phyloP scores from a whole-genome alignment of 2,113 vertebrate genomes.

The Pheucticus melanocephalus region DNA sequence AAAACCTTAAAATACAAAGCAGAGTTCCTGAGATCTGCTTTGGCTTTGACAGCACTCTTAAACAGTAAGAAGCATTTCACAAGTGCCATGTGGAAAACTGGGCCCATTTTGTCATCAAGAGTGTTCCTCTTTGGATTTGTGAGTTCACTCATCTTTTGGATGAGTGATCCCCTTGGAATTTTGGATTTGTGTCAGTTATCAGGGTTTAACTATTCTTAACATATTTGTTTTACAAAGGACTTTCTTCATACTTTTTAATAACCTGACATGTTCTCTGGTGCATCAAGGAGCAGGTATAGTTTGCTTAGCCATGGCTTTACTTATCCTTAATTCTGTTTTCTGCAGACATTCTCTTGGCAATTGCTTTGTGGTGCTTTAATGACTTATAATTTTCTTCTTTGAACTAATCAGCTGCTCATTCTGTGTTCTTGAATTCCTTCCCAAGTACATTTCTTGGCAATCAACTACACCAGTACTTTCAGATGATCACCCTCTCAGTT shows the following conservation, averaged over 20 bases:
- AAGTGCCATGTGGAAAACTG: fast-evolving
- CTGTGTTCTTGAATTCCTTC: background rate
- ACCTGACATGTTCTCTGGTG: background rate
- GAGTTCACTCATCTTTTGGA: too few species aligned
- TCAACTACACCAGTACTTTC: background rate
- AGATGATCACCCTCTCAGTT: background rate
- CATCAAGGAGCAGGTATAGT: background rate
- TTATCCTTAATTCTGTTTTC: background rate
- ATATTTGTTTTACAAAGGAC: background rate
- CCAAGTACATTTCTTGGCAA: background rate
- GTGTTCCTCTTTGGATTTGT: background rate
- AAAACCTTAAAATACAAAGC: background rate
- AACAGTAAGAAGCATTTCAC: background rate
- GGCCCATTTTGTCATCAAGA: background rate
- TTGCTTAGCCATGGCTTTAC: background rate
- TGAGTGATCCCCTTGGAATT: background rate
- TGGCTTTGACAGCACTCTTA: background rate
- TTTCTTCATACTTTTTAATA: background rate
- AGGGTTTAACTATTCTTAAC: background rate
- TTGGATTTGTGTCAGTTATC: background rate
- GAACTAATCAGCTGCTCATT: background rate
- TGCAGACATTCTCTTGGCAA: background rate
- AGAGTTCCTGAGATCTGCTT: background rate
- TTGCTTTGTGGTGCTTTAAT: background rate
- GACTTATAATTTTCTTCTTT: background rate